A percentile compares a stretch with the other conserved stretches of the same genome.
Conservation (phyloP, 2,888 invertebrate genomes). For the Limnephilus auricula region DNA sequence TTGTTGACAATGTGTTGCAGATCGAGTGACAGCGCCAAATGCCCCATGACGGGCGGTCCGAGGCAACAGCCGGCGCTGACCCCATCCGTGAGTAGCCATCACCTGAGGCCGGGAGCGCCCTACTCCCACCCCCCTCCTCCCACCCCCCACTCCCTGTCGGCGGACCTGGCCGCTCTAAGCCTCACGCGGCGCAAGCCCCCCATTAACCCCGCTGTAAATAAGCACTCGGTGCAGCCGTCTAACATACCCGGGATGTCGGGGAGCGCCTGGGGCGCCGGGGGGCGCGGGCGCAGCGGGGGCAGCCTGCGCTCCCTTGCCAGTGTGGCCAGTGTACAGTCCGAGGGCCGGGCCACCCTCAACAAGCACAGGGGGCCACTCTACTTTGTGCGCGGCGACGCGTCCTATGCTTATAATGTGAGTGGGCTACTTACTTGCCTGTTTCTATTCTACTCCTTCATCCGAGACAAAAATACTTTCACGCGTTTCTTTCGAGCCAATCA, state of each 20-base stretch:
- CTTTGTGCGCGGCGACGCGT: conserved; percentile 65
- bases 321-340: conserved; percentile 74
- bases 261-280: conserved; percentile 68
- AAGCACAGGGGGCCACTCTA: conserved; percentile 66
- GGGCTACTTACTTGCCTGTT: conserved; percentile 55
- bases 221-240: conserved; percentile 66
- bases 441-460: conserved; percentile 35
- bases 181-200: conserved; percentile 70
- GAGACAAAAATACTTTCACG: conserved; percentile 12
- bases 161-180: conserved; percentile 69
- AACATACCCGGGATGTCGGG: conserved; percentile 66
- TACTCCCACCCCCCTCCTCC: conserved; percentile 67
- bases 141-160: conserved; percentile 68
- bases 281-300: conserved; percentile 69
- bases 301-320: conserved; percentile 73
- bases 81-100: conserved; percentile 64
- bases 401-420: conserved; percentile 67
- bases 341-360: conserved; percentile 75
- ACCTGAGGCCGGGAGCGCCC: conserved; percentile 57
- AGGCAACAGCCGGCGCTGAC: conserved; percentile 67
- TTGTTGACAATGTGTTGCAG: conserved; percentile 69
- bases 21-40: conserved; percentile 80
- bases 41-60: conserved; percentile 70
- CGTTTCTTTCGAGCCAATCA: not conserved
- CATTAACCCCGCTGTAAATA: conserved; percentile 68